Conservation (phyloP, 2,797 vertebrate genomes). For the Xiphorhynchus erythropygius region DNA sequence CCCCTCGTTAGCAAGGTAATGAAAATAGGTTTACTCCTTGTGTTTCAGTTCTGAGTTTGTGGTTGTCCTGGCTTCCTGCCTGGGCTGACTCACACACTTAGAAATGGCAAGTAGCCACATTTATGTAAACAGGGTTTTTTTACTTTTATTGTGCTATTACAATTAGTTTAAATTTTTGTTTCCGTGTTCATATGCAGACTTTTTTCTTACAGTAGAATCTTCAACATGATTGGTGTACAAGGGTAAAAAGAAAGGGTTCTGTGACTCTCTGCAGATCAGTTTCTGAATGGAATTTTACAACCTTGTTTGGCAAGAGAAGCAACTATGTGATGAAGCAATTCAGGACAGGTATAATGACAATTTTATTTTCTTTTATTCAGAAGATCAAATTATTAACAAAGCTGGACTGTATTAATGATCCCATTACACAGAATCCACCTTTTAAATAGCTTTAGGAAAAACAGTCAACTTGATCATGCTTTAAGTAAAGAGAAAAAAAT, state of each 20-base stretch:
- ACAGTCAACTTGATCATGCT: not conserved
- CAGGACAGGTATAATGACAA: not conserved
- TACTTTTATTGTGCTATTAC: not conserved
- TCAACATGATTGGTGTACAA: not conserved
- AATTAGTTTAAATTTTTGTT: not conserved
- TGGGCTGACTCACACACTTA: not conserved
- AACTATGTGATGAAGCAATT: not conserved
- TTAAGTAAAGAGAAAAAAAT: not conserved
- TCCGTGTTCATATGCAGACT: not conserved
- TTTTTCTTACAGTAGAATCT: not conserved
- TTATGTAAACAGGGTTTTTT: not conserved
- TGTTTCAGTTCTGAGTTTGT: not conserved
- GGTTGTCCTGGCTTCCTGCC: not conserved
- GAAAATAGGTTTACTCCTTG: not conserved
- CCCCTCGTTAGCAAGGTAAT: rapidly evolving
- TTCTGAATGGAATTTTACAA: not conserved
- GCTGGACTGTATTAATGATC: not conserved
- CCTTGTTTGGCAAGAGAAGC: not conserved
- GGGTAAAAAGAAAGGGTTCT: not conserved
- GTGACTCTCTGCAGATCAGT: not conserved
- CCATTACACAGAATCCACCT: not conserved
- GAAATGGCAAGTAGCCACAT: not conserved
- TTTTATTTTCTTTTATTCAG: not conserved
- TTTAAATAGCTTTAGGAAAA: not conserved
- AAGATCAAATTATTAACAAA: not conserved